Evolutionary conservation across 1,140 invertebrate species (phyloP).

Genomic region (Pachypeltis micranthus): DNA sequence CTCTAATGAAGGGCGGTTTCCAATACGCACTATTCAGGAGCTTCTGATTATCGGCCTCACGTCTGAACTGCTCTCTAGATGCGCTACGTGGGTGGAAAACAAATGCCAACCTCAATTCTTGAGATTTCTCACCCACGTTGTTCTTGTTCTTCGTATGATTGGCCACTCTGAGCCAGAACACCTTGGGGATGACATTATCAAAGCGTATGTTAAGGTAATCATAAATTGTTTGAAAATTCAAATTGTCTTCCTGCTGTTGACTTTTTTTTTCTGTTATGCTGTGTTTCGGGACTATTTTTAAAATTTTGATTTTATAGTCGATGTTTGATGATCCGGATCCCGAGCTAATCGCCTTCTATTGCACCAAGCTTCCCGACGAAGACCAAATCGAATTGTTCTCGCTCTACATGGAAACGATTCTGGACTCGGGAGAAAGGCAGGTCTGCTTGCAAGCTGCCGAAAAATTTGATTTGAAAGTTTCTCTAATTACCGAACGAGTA

Average conservation of each 20-base stretch:
- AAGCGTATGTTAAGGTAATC: slow-evolving; percentile 46
- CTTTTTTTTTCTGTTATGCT: slow-evolving; percentile 12
- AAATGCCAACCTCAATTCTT: slow-evolving; percentile 16
- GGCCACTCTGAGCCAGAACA: slow-evolving; percentile 54
- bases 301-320: slow-evolving; percentile 43
- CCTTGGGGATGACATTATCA: slow-evolving; percentile 57
- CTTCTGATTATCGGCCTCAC: background rate
- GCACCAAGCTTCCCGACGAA: slow-evolving; percentile 54
- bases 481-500: slow-evolving; percentile 65
- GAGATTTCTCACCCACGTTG: slow-evolving; percentile 66
- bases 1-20: background rate
- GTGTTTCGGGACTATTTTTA: slow-evolving; percentile 15
- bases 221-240: background rate
- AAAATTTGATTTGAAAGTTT: slow-evolving; percentile 67
- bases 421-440: slow-evolving; percentile 46
- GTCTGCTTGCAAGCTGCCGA: slow-evolving; percentile 52
- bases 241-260: background rate
- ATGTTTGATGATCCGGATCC: slow-evolving; percentile 61
- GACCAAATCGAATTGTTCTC: slow-evolving; percentile 68
- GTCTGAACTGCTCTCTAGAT: slow-evolving; percentile 7
- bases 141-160: slow-evolving; percentile 67
- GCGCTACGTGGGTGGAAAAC: slow-evolving; percentile 28
- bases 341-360: slow-evolving; percentile 72
- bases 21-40: background rate
- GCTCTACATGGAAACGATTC: slow-evolving; percentile 57